These are phyloP conservation scores for Spisula subtruncata DNA, from an alignment of 2,888 invertebrate species.

Conservation along the genomic window DNA sequence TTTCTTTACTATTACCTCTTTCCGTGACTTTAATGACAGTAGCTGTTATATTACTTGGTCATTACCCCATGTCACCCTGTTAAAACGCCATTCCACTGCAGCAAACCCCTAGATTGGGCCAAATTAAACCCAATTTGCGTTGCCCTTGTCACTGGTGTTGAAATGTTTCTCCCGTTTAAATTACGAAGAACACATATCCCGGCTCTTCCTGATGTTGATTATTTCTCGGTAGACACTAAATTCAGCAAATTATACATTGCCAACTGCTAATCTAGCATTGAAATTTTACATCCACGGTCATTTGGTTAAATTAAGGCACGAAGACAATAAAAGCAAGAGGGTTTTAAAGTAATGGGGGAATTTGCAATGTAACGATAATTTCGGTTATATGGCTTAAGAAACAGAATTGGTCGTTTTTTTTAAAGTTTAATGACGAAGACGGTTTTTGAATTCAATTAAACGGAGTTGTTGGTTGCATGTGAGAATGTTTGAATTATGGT, in stretches of 20 bases:
- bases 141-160: too few species aligned
- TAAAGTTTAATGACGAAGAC: slow-evolving; percentile 2
- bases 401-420: slow-evolving; percentile 18
- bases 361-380: slow-evolving; percentile 14
- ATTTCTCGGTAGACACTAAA: too few species aligned
- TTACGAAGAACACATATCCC: too few species aligned
- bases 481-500: background rate
- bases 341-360: slow-evolving; percentile 23
- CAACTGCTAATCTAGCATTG: too few species aligned
- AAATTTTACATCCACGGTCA: slow-evolving; percentile 64
- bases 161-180: too few species aligned
- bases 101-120: slow-evolving; percentile 39
- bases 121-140: slow-evolving; percentile 65
- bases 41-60: too few species aligned
- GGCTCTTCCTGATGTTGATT: too few species aligned
- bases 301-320: slow-evolving; percentile 61
- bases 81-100: slow-evolving; percentile 43
- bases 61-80: too few species aligned
- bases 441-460: slow-evolving; percentile 23
- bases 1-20: slow-evolving; percentile 31
- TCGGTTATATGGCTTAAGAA: slow-evolving; percentile 22
- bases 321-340: slow-evolving; percentile 23
- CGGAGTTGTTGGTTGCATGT: slow-evolving; percentile 13
- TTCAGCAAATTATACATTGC: too few species aligned
- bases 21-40: slow-evolving; percentile 39